These are phyloP conservation scores for Hypocryptadius cinnamomeus DNA, from an alignment of 2,113 vertebrate species.

Conservation along the genomic window DNA sequence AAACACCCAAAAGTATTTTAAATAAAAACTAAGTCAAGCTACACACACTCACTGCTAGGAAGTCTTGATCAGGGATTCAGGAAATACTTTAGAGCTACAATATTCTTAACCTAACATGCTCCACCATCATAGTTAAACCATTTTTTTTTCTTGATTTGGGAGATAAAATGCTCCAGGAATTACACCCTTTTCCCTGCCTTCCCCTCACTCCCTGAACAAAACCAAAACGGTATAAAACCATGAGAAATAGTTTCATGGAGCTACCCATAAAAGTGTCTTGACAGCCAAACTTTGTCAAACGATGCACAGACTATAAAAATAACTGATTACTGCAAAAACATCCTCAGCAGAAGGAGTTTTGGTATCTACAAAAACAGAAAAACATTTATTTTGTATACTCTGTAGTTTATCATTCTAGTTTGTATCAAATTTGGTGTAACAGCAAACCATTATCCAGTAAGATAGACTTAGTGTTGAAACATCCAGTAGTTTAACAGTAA, in stretches of 20 bases:
- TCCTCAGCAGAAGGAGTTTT: neutral
- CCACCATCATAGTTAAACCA: neutral
- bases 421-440: neutral
- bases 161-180: neutral
- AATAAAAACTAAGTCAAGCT: neutral
- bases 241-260: neutral
- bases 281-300: neutral
- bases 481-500: neutral
- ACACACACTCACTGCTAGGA: neutral
- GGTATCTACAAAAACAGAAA: neutral
- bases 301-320: neutral
- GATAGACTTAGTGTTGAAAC: rapidly evolving
- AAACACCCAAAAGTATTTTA: neutral
- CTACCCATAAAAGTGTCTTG: neutral
- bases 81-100: neutral
- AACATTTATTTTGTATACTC: neutral
- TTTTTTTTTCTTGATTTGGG: neutral
- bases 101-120: neutral
- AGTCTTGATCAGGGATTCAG: neutral
- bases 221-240: neutral
- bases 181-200: neutral
- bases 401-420: neutral
- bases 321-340: neutral
- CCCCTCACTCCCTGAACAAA: neutral
- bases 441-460: neutral